Percentiles rank a stretch among this genome's conserved stretches.
Conservation (phyloP, 2,888 invertebrate genomes). For the Alentia gelatinosa region DNA sequence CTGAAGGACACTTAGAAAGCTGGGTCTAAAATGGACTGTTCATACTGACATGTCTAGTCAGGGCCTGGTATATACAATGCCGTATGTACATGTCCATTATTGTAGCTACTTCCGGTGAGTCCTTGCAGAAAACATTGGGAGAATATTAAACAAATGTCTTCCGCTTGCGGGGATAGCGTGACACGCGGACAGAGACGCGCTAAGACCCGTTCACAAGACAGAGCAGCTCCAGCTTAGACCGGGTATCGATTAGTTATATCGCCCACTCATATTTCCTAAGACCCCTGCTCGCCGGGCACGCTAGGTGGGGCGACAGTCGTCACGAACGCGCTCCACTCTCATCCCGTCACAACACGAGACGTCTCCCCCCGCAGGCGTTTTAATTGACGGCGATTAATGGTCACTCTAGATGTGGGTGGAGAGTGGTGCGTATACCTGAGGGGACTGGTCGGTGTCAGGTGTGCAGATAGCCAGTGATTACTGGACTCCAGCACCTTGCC, state of each 20-base stretch:
- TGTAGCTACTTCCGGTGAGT: no score
- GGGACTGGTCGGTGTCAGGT: neutral
- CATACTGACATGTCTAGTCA: no score
- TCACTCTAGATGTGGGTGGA: neutral
- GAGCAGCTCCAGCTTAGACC: neutral
- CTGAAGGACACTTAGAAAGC: no score
- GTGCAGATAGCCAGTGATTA: neutral
- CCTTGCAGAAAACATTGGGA: no score
- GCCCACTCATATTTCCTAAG: neutral
- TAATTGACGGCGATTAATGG: conserved; percentile 26
- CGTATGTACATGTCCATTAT: no score
- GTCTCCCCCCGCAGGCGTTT: neutral
- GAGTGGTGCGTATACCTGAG: neutral
- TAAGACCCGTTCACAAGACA: neutral
- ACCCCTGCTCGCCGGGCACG: neutral
- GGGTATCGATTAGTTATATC: neutral
- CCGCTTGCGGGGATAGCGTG: no score
- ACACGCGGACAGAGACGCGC: no score
- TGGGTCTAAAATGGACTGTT: no score
- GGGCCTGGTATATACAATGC: no score
- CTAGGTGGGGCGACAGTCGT: neutral
- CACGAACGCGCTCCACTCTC: neutral
- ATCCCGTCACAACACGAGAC: neutral
- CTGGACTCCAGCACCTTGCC: neutral
- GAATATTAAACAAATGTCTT: no score